These are phyloP conservation scores for Temnothorax unifasciatus DNA, from an alignment of 2,888 invertebrate species.

Conservation along the genomic window DNA sequence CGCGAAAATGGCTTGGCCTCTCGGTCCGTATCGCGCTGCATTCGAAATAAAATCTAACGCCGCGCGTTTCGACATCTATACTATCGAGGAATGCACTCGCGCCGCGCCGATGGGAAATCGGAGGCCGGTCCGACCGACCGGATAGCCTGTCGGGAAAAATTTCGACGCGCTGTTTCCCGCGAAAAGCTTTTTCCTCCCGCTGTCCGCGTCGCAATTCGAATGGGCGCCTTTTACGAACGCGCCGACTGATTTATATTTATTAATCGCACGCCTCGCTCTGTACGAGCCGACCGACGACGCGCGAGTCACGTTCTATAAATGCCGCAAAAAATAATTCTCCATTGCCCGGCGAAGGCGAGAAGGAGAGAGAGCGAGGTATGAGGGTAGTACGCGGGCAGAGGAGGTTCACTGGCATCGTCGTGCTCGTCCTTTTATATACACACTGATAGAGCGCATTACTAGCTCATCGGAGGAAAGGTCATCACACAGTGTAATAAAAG, in stretches of 20 bases:
- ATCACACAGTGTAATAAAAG: conserved; percentile 74
- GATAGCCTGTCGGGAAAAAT: conserved; percentile 18
- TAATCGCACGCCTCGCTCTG: conserved; percentile 27
- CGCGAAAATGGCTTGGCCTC: not conserved
- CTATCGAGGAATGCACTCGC: conserved; percentile 13
- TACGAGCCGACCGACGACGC: conserved; percentile 17
- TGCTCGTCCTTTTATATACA: conserved; percentile 65
- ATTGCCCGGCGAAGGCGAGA: conserved; percentile 21
- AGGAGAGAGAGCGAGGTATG: conserved; percentile 42
- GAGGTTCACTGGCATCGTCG: conserved; percentile 73
- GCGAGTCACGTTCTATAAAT: conserved; percentile 55
- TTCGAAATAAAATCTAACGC: conserved; percentile 13
- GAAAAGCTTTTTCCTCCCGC: not conserved
- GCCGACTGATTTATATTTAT: conserved; percentile 44
- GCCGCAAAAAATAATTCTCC: conserved; percentile 52
- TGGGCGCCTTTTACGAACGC: not conserved
- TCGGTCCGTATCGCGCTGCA: conserved; percentile 22
- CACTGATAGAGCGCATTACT: conserved; percentile 65
- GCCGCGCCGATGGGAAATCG: conserved; percentile 19
- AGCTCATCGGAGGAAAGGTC: conserved; percentile 71
- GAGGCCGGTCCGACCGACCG: not conserved
- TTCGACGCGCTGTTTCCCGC: conserved; percentile 7
- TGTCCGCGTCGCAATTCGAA: not conserved
- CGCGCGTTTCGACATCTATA: not conserved
- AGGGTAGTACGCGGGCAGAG: conserved; percentile 66